These are phyloP conservation scores for Phortica okadai DNA, from an alignment of 2,888 invertebrate species.

Conservation along the genomic window DNA sequence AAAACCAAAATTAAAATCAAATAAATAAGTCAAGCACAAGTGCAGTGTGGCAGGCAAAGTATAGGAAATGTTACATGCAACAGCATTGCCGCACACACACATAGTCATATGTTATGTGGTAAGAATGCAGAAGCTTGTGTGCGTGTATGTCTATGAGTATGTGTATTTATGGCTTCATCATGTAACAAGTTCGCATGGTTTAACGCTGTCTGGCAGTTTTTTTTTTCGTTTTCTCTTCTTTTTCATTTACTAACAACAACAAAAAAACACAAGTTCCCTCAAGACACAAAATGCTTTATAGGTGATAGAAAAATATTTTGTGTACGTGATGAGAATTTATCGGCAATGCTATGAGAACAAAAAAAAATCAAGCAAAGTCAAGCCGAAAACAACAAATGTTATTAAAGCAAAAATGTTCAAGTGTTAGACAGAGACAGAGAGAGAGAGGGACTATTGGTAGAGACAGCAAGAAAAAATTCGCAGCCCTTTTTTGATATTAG, in stretches of 20 bases:
- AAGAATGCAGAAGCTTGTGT: not conserved
- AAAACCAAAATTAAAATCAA: not conserved
- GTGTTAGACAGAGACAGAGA: too few relatives aligned
- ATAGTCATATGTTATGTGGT: not conserved
- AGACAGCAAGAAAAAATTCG: too few relatives aligned
- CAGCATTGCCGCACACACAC: slow-evolving; percentile 8
- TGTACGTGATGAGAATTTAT: slow-evolving; percentile 75
- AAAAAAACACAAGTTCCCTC: not conserved
- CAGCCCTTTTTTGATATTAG: too few relatives aligned
- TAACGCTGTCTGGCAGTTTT: not conserved
- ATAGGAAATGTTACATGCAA: slow-evolving; percentile 5
- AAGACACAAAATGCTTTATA: slow-evolving; percentile 61
- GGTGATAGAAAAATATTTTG: slow-evolving; percentile 73
- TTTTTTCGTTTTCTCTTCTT: not conserved
- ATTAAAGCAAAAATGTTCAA: not conserved
- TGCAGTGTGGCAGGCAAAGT: not conserved
- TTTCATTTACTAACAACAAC: too few relatives aligned
- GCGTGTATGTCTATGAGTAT: not conserved
- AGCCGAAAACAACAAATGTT: slow-evolving; percentile 6
- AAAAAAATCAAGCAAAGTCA: not conserved
- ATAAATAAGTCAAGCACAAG: not conserved
- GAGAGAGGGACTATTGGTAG: too few relatives aligned
- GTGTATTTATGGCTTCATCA: not conserved
- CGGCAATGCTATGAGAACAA: slow-evolving; percentile 34
- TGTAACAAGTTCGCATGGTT: not conserved